Base-by-base conservation (phyloP, 2,113 vertebrate species). In the Psettodes erumei region DNA sequence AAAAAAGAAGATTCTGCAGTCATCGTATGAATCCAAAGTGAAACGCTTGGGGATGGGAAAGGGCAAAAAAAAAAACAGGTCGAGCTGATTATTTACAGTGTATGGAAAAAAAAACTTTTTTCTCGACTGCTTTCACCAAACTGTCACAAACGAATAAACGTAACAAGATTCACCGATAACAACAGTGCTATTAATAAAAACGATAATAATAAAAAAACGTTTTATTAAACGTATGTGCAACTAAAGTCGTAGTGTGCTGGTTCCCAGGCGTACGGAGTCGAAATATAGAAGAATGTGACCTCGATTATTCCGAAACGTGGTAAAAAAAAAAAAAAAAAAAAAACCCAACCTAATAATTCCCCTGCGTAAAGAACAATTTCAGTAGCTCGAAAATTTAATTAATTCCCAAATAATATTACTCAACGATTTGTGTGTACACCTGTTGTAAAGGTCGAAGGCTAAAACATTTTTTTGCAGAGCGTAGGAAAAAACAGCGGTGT, bases 1-100 rank as follows among this genome's bases (percentile, higher is more conserved):
- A 75, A 80, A 84, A 79, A 83, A 83, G 67, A 56, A 70, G 48
- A 77, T 48, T 61, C 18, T 35, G 51, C 10, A 27, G 56, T 50
- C 35, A 84, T 63, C 67, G 81, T 68, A 79, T 81, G 48, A 62
- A 55, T 67, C 37, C 28, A 28, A 60, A 70, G 48, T 23, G 48
- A 53, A 55, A 43, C 79, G 35, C 8, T 28, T 35, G 55, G 8
- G 32, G 27, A 27, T 11, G 23, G 56, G 50, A 35, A 69, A 66
- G 19, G 6, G 6, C 13, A 23, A 70, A 67, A 47, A 8, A 23
- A 70, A 67, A 47, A 8, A 6, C 19, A 48, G 9, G n/a, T 9
- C n/a, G n/a, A 63, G 51, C 42, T 50, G 15, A 79, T n/a, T 43
- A 30, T 18, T 35, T 35, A 28, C 1, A 28, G 51, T 37, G 61